phyloP scores from a whole-genome alignment of 1,140 invertebrate genomes.

The Drusus annulatus region DNA sequence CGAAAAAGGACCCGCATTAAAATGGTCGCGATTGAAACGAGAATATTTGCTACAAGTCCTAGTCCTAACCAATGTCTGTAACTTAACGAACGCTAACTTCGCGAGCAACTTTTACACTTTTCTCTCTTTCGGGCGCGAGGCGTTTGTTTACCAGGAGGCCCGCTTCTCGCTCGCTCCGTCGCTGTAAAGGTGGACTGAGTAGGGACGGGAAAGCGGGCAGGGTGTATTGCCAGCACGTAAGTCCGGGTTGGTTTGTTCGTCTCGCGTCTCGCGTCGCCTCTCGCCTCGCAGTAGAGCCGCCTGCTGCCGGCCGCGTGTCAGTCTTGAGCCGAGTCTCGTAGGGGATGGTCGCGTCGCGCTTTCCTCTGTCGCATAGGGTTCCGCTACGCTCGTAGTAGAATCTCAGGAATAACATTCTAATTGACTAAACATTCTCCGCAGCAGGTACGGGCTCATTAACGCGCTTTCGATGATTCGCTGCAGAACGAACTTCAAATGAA shows the following conservation, averaged over 20 bases:
- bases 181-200: constrained; percentile 36
- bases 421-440: no score
- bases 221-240: constrained; percentile 42
- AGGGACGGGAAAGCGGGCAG: background rate
- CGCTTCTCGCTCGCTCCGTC: constrained; percentile 26
- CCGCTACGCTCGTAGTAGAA: constrained; percentile 22
- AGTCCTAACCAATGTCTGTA: constrained; percentile 15
- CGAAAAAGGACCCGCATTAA: constrained; percentile 39
- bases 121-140: constrained; percentile 32
- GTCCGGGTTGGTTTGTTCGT: constrained; percentile 33
- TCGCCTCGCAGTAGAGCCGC: no score
- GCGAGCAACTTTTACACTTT: constrained; percentile 38
- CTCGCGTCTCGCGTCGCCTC: no score
- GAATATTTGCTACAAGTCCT: constrained; percentile 27
- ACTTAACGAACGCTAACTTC: constrained; percentile 22
- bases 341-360: constrained; percentile 44
- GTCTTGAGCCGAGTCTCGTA: constrained; percentile 48
- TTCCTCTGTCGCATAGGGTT: background rate
- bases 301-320: constrained; percentile 40
- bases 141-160: background rate
- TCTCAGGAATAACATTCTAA: no score
- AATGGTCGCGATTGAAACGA: constrained; percentile 41
- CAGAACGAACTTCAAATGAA: background rate
- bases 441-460: background rate
- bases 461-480: background rate